Percentiles rank a stretch among this genome's conserved stretches.
These are phyloP conservation scores for Nasonovia ribisnigri DNA, from an alignment of 2,888 invertebrate genomes.

Conservation along the genomic window DNA sequence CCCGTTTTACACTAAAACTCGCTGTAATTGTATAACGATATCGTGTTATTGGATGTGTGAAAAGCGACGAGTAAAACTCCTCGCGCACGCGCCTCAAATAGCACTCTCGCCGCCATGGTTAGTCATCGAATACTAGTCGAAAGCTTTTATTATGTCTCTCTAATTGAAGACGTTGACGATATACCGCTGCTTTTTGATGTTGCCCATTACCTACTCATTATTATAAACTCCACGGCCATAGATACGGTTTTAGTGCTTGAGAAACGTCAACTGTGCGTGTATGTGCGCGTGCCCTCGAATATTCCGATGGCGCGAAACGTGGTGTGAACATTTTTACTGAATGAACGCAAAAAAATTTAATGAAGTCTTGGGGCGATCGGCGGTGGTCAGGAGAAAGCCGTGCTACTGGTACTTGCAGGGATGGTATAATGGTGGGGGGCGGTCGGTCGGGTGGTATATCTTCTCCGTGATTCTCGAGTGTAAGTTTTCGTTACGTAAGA, in stretches of 20 bases:
- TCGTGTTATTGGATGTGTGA: not conserved
- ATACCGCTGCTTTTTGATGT: not conserved
- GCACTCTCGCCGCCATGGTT: not conserved
- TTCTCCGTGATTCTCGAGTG: not conserved
- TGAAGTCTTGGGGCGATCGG: not conserved
- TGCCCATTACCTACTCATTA: not conserved
- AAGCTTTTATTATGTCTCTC: not conserved
- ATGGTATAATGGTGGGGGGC: not conserved
- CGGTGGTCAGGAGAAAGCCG: not conserved
- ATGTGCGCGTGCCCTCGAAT: not conserved
- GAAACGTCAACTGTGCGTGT: not conserved
- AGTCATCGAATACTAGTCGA: not conserved
- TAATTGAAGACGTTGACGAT: not conserved
- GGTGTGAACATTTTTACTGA: conserved; percentile 22
- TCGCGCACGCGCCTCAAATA: not conserved
- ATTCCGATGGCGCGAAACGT: not conserved
- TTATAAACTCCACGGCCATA: not conserved
- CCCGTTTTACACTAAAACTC: not conserved
- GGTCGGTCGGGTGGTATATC: not conserved
- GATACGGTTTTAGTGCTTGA: not conserved
- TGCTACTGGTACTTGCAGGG: not conserved
- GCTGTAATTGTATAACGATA: not conserved
- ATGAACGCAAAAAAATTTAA: not conserved
- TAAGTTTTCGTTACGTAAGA: not conserved
- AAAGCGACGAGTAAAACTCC: not conserved